Conservation (phyloP, 2,888 invertebrate genomes). For the Brachyopa scutellaris region DNA sequence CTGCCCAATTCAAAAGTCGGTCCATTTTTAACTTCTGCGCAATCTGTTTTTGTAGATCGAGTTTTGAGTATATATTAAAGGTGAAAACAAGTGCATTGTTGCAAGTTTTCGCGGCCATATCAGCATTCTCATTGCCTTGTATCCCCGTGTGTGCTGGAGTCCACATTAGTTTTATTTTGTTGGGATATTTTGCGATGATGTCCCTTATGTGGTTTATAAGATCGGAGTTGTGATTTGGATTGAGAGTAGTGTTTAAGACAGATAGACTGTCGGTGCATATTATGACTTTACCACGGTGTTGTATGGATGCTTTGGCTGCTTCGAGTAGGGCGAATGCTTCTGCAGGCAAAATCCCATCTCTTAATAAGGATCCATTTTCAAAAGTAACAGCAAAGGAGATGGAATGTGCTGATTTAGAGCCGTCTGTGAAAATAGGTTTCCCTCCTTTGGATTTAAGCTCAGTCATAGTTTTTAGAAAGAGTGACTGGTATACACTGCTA, state of each 20-base stretch:
- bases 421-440: not conserved
- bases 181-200: not conserved
- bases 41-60: not conserved
- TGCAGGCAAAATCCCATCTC: not conserved
- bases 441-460: not conserved
- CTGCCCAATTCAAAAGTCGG: not conserved
- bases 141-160: no score
- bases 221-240: not conserved
- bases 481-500: not conserved
- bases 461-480: not conserved
- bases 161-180: no score
- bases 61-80: no score
- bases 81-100: no score
- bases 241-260: not conserved
- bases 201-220: not conserved
- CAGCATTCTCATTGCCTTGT: no score
- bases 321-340: not conserved
- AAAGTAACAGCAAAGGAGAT: not conserved
- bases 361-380: not conserved
- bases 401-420: not conserved
- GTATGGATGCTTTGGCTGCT: not conserved
- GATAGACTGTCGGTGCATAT: not conserved
- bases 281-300: not conserved
- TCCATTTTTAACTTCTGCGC: not conserved
- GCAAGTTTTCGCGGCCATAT: no score